Conservation (phyloP, 2,113 vertebrate species). For the Dipodomys merriami region DNA sequence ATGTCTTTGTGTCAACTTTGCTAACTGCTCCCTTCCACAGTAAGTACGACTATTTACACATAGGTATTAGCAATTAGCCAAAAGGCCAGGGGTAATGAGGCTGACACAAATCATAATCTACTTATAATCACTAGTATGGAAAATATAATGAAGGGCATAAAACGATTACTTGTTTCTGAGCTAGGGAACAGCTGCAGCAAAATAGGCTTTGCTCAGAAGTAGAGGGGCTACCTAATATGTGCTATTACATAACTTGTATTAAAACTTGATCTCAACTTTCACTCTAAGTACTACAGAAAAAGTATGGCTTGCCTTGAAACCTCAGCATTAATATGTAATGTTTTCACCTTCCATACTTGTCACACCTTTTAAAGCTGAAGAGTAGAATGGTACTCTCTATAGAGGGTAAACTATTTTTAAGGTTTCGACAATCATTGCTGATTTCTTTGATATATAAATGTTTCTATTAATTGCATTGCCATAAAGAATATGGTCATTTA, state of each 20-base stretch:
- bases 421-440: background rate
- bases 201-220: background rate
- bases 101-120: slow-evolving; percentile 38
- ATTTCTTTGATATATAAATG: slow-evolving; percentile 58
- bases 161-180: background rate
- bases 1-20: background rate
- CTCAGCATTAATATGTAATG: background rate
- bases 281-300: background rate
- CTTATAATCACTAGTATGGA: slow-evolving; percentile 56
- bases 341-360: background rate
- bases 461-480: background rate
- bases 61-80: slow-evolving; percentile 49
- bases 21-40: background rate
- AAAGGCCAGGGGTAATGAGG: slow-evolving; percentile 1
- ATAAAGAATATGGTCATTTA: slow-evolving; percentile 10
- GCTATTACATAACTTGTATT: background rate
- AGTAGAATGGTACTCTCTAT: background rate
- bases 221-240: background rate
- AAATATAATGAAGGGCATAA: background rate
- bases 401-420: slow-evolving; percentile 45
- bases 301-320: background rate
- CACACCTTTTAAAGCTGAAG: background rate
- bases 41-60: slow-evolving; percentile 19
- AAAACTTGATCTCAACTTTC: no score
- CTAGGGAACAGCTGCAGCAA: background rate